Base-by-base conservation (phyloP, 2,797 vertebrate genomes). In the Sebastes minor region DNA sequence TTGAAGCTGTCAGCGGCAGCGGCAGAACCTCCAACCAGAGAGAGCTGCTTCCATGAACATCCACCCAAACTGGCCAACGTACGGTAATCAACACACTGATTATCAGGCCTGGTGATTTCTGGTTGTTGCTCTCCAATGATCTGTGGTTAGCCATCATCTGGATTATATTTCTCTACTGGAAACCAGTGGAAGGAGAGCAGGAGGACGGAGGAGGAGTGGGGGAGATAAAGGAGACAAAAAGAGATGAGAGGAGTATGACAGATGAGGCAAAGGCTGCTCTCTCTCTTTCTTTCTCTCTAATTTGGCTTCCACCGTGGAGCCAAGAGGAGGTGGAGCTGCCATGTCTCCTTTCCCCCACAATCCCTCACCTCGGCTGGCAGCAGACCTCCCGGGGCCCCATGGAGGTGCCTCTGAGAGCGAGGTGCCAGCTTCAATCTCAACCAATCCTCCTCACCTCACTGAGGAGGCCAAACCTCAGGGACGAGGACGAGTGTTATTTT, bases 391-490 rank as follows among this genome's bases (percentile, higher is more conserved):
- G 89, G 85, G 95, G 95, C 42, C 86, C 87, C 49, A n/a, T 46
- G 42, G 42, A 46, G 16, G 35, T 2, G 85, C 94, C 92, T 93
- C 94, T 83, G 91, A 94, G 95, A 94, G 94, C 82, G 93, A 94
- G 93, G 96, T 97, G 96, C 96, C 96, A 97, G 95, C 92, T 97
- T 95, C 96, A 98, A 97, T 98, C 87, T 96, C 95, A 93, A 91
- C 91, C 88, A 93, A 94, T 95, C 95, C 94, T 93, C 93, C 95
- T 96, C 95, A 94, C 90, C 88, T 57, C 71, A 35, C 14, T 16
- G 60, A 69, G 67, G 14, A 13, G 46, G 80, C 71, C 57, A 49
- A 55, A 72, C 60, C 60, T 76, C 71, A 64, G 60, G 68, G 78
- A 82, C 68, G 5, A 33, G 56, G 10, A 12, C 16, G 2, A 13